A percentile compares a stretch with the other conserved stretches of the same genome.
Conservation (phyloP, 2,888 invertebrate genomes). For the Ypsolopha sequella region DNA sequence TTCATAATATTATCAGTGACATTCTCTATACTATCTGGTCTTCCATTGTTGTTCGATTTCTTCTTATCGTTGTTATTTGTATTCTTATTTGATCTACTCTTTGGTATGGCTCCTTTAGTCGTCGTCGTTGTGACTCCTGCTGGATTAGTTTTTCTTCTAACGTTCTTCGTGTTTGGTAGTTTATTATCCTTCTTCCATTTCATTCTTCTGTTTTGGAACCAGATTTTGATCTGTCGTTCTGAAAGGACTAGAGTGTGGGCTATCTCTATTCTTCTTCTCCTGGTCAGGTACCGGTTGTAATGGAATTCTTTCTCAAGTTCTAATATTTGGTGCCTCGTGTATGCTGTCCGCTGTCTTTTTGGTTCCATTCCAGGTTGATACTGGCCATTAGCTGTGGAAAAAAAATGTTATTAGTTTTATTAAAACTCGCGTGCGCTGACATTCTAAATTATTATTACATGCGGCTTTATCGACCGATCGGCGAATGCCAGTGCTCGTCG, state of each 20-base stretch:
- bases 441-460: no score
- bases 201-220: slow-evolving; percentile 90
- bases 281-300: slow-evolving; percentile 95
- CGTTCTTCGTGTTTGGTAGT: slow-evolving; percentile 85
- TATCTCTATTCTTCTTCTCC: slow-evolving; percentile 96
- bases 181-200: slow-evolving; percentile 86
- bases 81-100: slow-evolving; percentile 75
- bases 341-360: slow-evolving; percentile 95
- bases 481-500: no score
- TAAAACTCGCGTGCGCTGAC: no score
- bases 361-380: slow-evolving; percentile 95
- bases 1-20: slow-evolving; percentile 73
- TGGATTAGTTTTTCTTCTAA: slow-evolving; percentile 81
- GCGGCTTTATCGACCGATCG: no score
- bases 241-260: slow-evolving; percentile 95
- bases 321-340: slow-evolving; percentile 97
- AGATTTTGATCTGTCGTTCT: slow-evolving; percentile 89
- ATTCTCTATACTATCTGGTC: slow-evolving; percentile 76
- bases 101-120: slow-evolving; percentile 71
- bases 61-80: slow-evolving; percentile 68
- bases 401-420: slow-evolving; percentile 21
- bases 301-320: slow-evolving; percentile 98
- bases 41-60: slow-evolving; percentile 63
- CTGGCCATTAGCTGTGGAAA: slow-evolving; percentile 84
- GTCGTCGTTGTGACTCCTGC: slow-evolving; percentile 76